Evolutionary conservation across 1,140 invertebrate species (phyloP).

Genomic region (Aphaenogaster rudis): DNA sequence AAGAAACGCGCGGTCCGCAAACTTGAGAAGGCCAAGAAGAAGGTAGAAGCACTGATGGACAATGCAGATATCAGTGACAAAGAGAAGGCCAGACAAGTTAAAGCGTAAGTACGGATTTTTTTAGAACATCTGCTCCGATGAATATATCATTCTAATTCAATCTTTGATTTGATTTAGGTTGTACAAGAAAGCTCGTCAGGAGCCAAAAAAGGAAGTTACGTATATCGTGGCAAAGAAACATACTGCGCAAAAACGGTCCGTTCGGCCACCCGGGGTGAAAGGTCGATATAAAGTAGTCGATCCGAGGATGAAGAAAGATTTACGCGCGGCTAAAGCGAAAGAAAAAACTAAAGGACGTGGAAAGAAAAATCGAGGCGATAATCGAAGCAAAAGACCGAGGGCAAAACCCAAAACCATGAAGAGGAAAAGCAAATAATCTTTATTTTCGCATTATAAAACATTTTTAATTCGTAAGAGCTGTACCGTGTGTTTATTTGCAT

Average conservation of each 20-base stretch:
- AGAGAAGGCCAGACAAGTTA: conserved; percentile 97
- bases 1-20: conserved; percentile 95
- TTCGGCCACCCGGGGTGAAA: conserved; percentile 95
- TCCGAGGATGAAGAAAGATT: conserved; percentile 98
- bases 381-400: conserved; percentile 52
- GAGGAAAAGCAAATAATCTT: conserved; percentile 70
- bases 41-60: conserved; percentile 96
- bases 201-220: conserved; percentile 95
- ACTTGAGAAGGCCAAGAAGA: conserved; percentile 98
- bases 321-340: conserved; percentile 90
- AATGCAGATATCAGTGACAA: conserved; percentile 95
- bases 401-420: conserved; percentile 71
- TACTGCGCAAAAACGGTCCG: conserved; percentile 91
- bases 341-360: conserved; percentile 87
- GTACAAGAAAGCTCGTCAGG: conserved; percentile 96
- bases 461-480: conserved; percentile 14
- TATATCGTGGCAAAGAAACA: conserved; percentile 98
- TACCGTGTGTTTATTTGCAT: not conserved
- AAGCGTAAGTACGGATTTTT: conserved; percentile 89
- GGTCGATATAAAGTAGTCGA: conserved; percentile 98
- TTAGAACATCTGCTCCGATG: not conserved
- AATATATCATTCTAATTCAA: not conserved
- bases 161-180: conserved; percentile 88
- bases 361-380: conserved; percentile 77
- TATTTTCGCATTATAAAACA: conserved; percentile 40